phyloP scores from a whole-genome alignment of 92 coral and sea anemone species.

The Galaxea fascicularis region DNA sequence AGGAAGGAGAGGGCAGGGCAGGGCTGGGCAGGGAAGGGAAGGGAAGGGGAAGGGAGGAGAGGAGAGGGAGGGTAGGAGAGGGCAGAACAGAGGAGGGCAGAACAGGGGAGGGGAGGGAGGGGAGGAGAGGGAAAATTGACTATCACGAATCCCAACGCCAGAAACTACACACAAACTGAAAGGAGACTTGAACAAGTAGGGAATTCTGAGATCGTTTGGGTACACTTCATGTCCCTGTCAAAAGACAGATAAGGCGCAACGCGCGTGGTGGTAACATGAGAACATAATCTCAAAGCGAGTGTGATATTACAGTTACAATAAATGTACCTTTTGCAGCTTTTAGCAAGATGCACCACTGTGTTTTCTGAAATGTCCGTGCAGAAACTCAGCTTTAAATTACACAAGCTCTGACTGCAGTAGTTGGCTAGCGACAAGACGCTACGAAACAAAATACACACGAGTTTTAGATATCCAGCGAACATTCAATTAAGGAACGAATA shows the following conservation, averaged over 20 bases:
- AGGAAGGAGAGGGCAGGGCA: too few species aligned
- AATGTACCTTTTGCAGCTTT: conserved; percentile 95
- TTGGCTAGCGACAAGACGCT: conserved; percentile 92
- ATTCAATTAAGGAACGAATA: neutral
- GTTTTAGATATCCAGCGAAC: neutral
- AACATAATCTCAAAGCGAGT: neutral
- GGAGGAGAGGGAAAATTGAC: too few species aligned
- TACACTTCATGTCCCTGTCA: too few species aligned
- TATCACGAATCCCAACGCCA: too few species aligned
- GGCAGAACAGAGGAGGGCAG: too few species aligned
- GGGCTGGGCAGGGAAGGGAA: too few species aligned
- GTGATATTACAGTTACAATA: conserved; percentile 13
- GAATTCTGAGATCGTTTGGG: too few species aligned
- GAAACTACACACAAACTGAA: too few species aligned
- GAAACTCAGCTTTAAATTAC: conserved; percentile 90
- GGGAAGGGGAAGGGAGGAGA: too few species aligned
- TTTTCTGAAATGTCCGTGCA: conserved; percentile 88
- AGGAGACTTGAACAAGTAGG: too few species aligned
- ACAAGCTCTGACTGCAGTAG: conserved; percentile 94
- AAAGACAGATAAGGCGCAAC: neutral
- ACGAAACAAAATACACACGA: neutral
- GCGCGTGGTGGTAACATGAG: neutral
- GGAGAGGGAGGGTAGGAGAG: too few species aligned
- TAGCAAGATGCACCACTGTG: conserved; percentile 85
- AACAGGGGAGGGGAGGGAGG: too few species aligned